Evolutionary conservation across 2,113 vertebrate species (phyloP), one percentile per base, ranked within the genome.

Genomic region (Tiliqua scincoides): DNA sequence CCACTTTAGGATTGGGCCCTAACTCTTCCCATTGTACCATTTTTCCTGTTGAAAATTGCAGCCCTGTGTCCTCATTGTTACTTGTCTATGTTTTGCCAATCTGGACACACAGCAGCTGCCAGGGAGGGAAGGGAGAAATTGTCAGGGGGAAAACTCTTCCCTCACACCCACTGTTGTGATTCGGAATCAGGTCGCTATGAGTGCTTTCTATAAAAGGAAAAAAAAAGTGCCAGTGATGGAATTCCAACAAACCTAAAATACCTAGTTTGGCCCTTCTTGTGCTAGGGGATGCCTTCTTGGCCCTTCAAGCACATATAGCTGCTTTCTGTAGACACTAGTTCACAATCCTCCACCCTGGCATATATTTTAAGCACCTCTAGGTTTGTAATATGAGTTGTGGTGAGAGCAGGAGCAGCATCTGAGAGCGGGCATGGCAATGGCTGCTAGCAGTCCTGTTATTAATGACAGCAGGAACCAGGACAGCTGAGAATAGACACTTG

Each of bases 401-500:
- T 35, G 43, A 2, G 0, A 48, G 1, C 63, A 32, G 32, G 83
- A 68, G 62, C 35, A 48, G 48, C 78, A 75, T n/a, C 40, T 4
- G 10, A 40, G 84, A 57, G 74, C 48, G n/a, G 79, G 54, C 59
- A 63, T 68, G 21, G 62, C 85, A 75, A 78, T 67, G 83, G 35
- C 18, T 84, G 65, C 30, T 91, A 86, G 68, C 84, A 67, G 82
- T 14, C 59, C n/a, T 23, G 4, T 92, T 93, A 91, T 91, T 94
- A 81, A 93, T 91, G 73, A 35, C n/a, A 85, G 83, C 52, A 61
- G 87, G 85, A 88, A 65, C 83, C 89, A 0, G 0, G 70, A n/a
- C 79, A 57, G 79, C 95, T 93, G 88, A 92, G 94, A 95, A 95
- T 86, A 95, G 91, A 85, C 59, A 35, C 88, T 89, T 95, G 93